These are phyloP conservation scores for Euproctis similis DNA, from an alignment of 2,888 invertebrate genomes.

Conservation along the genomic window DNA sequence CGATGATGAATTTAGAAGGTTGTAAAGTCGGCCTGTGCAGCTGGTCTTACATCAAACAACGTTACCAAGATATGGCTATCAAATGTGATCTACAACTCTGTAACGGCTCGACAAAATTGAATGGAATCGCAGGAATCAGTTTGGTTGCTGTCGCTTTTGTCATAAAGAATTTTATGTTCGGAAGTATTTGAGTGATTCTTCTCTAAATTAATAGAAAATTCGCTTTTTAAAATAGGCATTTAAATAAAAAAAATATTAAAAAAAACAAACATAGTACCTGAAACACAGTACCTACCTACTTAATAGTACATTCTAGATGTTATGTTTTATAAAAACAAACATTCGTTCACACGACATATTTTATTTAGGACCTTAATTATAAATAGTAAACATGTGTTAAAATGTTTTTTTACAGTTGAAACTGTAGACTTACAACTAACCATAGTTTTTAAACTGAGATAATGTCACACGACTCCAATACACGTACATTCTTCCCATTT, in stretches of 20 bases:
- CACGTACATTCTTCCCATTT: too few relatives aligned
- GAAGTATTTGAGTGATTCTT: constrained; percentile 6
- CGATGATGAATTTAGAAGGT: constrained; percentile 79
- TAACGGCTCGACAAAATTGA: constrained; percentile 37
- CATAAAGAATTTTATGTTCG: constrained; percentile 14
- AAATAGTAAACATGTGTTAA: too few relatives aligned
- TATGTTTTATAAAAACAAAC: too few relatives aligned
- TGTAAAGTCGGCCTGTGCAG: constrained; percentile 87
- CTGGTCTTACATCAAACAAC: constrained; percentile 80
- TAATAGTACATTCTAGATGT: too few relatives aligned
- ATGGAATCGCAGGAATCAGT: constrained; percentile 19
- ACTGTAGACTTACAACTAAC: too few relatives aligned
- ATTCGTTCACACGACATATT: too few relatives aligned
- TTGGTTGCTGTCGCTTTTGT: constrained; percentile 23
- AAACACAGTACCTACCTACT: too few relatives aligned
- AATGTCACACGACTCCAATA: too few relatives aligned
- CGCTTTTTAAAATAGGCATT: not conserved
- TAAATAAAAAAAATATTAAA: not conserved
- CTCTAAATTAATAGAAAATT: not conserved
- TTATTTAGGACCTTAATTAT: too few relatives aligned
- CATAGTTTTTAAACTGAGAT: too few relatives aligned
- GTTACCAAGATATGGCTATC: constrained; percentile 70
- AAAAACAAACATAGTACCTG: too few relatives aligned
- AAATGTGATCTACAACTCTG: constrained; percentile 77
- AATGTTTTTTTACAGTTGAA: too few relatives aligned